Evolutionary conservation across 2,888 invertebrate species (phyloP).

Genomic region (Eristalis pertinax): DNA sequence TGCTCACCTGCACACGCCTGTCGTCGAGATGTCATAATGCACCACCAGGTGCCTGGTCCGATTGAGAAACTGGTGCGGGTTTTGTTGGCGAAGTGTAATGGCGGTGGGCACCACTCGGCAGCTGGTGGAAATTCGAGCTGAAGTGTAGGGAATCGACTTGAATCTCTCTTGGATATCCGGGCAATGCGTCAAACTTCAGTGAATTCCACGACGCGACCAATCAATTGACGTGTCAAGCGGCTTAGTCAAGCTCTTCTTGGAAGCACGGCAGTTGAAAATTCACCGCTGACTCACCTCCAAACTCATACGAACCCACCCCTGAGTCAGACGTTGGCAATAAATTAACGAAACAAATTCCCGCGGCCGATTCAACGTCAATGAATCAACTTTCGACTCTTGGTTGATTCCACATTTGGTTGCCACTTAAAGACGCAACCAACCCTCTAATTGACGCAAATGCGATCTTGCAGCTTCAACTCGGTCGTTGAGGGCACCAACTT

Average conservation of each 20-base stretch:
- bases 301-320: conserved; percentile 1
- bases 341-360: conserved; percentile 56
- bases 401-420: conserved; percentile 40
- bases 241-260: not conserved
- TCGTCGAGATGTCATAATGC: not conserved
- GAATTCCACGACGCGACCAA: not conserved
- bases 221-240: not conserved
- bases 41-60: not conserved
- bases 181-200: too few relatives aligned
- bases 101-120: too few relatives aligned
- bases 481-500: conserved; percentile 38
- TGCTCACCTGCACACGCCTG: too few relatives aligned
- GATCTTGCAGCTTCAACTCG: conserved; percentile 25
- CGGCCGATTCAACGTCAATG: conserved; percentile 64
- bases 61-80: not conserved
- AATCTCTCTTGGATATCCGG: too few relatives aligned
- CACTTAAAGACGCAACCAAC: conserved; percentile 58
- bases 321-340: conserved; percentile 53
- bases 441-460: conserved; percentile 60
- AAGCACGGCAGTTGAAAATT: not conserved
- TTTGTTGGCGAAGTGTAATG: too few relatives aligned
- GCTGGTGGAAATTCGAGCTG: too few relatives aligned
- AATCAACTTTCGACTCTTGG: conserved; percentile 43
- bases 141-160: too few relatives aligned
- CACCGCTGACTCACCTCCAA: not conserved